These are phyloP conservation scores for Drosophila falleni DNA, from an alignment of 2,888 invertebrate genomes.

Conservation along the genomic window DNA sequence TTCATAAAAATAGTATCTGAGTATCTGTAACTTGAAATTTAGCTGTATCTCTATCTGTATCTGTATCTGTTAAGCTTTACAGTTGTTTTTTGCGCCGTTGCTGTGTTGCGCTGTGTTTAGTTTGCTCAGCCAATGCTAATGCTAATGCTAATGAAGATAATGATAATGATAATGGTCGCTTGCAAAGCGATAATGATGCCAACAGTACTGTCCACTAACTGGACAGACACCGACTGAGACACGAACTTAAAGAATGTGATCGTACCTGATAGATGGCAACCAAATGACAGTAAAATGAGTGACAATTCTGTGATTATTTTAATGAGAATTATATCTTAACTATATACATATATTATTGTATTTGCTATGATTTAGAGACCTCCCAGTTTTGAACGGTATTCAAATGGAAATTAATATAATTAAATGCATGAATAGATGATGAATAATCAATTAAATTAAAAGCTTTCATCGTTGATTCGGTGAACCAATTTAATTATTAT, in stretches of 20 bases:
- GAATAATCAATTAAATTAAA: constrained; percentile 19
- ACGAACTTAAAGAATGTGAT: constrained; percentile 20
- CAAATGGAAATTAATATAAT: constrained; percentile 16
- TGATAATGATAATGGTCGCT: constrained; percentile 59
- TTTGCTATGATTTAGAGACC: constrained; percentile 23
- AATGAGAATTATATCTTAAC: constrained; percentile 32
- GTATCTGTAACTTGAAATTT: constrained; percentile 49
- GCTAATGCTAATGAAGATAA: constrained; percentile 48
- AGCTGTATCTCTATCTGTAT: constrained; percentile 28
- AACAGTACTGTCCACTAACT: constrained; percentile 56
- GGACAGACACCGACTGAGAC: constrained; percentile 28
- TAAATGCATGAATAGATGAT: constrained; percentile 7
- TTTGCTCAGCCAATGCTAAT: constrained; percentile 32
- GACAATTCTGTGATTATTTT: constrained; percentile 45
- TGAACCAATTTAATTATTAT: constrained; percentile 38
- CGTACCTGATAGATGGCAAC: constrained; percentile 17
- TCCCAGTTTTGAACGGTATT: constrained; percentile 31
- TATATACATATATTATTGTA: neutral
- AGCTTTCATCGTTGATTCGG: constrained; percentile 37
- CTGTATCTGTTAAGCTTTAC: constrained; percentile 49
- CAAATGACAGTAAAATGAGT: constrained; percentile 55
- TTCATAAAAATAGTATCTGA: constrained; percentile 35
- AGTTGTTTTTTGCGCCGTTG: constrained; percentile 60
- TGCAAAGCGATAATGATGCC: constrained; percentile 65
- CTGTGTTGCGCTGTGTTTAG: constrained; percentile 31